Base-by-base conservation (phyloP, 2,888 invertebrate species). In the Prosopocoilus inquinatus region DNA sequence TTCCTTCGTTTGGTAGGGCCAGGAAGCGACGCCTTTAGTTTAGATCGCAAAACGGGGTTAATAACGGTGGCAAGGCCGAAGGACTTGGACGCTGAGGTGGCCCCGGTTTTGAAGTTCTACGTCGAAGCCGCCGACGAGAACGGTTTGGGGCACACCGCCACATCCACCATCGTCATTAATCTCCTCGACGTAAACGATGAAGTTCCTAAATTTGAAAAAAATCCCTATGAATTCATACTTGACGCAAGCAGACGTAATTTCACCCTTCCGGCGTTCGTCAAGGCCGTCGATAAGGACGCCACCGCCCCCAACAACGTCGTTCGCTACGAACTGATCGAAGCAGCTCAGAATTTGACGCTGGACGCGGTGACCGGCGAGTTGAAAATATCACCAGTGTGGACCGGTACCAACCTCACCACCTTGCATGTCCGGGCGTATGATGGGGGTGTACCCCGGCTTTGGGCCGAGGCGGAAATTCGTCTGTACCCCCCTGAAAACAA, bases 51-150 rank as follows among this genome's bases (percentile, higher is more conserved):
- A 55, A 86, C 88, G 9, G 96, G 96, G 35, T 74, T 87, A 49
- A 88, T 97, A 65, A 89, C 89, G 3, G 88, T 96, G 33, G 87
- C 87, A 34, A 84, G 88, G 67, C 85, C 85, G 60, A 84, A 88
- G 64, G 85, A 85, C 16, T 86, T 95, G 63, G 96, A 97, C 76
- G 85, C 94, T 38, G 94, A 95, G 79, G 80, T 83, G 34, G 86
- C 87, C 77, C 83, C 88, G 64, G 87, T 87, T 65, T 84, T 91
- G 75, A 84, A 87, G 73, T 83, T 95, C 66, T 86, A 86, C 70
- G 89, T 96, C 59, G 90, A 91, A 80, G 96, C 95, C 58, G 84
- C 89, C 63, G 96, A 96, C 78, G 89, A 90, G 72, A 88, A 91
- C 67, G 92, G 93, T 50, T 81, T 83, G 67, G 94, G 93, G 55